Base-by-base conservation (phyloP, 1,140 invertebrate genomes). In the Drosophila serrata region DNA sequence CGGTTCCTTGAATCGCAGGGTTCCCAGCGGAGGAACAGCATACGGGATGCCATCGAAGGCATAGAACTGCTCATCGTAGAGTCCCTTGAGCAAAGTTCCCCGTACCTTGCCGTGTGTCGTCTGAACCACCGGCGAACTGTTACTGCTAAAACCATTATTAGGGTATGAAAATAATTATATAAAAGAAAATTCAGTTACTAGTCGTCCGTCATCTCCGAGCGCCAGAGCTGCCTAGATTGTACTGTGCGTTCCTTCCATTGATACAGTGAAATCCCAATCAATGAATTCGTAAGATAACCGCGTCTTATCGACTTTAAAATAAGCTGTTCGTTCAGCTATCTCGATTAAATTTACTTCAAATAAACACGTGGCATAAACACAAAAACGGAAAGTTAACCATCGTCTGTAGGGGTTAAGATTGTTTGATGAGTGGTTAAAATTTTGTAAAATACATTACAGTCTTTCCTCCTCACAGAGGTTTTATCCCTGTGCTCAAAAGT, bases 11-110 rank as follows among this genome's bases (percentile, higher is more conserved):
- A 96, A 96, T 68, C 96, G 94, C 4, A 96, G 82, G 0, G 93
- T 79, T 15, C 94, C 95, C 15, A 96, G 58, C 11, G 95, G 96
- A 7, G 96, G 94, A 53, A 94, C 86, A 0, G 95, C 69, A 92
- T 94, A 85, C 81, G 94, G 19, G 13, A 92, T 82, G 29, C 90
- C 90, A 63, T 90, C 88, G 12, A 92, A 92, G 4, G 46, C 67
- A 29, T 86, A 92, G 24, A 67, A 92, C 15, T 29, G 40, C 12
- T 81, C 75, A 12, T 86, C 92, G n/a, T 86, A 88, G 5, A 82
- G 42, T 0, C 80, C 61, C 12, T 63, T 68, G 0, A 67, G 39
- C 7, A 77, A 37, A 2, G 29, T 39, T 13, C 92, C 92, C 8
- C 74, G 59, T 11, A 93, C 65, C 19, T 61, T 53, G 2, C 91